Evolutionary conservation across 2,113 vertebrate genomes (phyloP).

Genomic region (Trinectes maculatus): DNA sequence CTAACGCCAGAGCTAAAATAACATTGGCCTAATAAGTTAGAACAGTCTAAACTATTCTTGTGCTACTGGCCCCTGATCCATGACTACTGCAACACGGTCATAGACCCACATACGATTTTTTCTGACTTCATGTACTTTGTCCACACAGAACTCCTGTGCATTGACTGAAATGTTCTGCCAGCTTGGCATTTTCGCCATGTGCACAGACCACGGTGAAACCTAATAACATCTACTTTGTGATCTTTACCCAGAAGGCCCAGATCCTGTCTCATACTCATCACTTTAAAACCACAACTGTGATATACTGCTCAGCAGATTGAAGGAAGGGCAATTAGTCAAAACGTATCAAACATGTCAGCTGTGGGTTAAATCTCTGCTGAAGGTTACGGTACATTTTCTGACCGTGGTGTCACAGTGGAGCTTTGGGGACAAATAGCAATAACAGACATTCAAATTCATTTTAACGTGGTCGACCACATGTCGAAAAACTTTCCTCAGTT

Average conservation of each 20-base stretch:
- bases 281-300: slow-evolving; percentile 29
- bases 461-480: background rate
- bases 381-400: background rate
- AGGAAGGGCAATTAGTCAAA: slow-evolving; percentile 29
- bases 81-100: background rate
- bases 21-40: background rate
- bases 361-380: background rate
- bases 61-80: background rate
- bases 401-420: slow-evolving; percentile 20
- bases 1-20: background rate
- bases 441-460: slow-evolving; percentile 3
- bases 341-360: slow-evolving; percentile 2
- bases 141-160: slow-evolving; percentile 15
- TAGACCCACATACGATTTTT: background rate
- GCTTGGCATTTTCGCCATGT: slow-evolving; percentile 28
- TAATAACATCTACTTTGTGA: slow-evolving; percentile 34
- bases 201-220: slow-evolving; percentile 19
- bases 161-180: slow-evolving; percentile 50
- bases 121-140: slow-evolving; percentile 35
- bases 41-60: background rate
- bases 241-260: slow-evolving; percentile 22
- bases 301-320: slow-evolving; percentile 54
- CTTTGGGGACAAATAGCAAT: background rate
- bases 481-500: background rate
- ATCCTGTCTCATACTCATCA: slow-evolving; percentile 45